Conservation (phyloP, 2,113 vertebrate species). For the Scopus umbretta region DNA sequence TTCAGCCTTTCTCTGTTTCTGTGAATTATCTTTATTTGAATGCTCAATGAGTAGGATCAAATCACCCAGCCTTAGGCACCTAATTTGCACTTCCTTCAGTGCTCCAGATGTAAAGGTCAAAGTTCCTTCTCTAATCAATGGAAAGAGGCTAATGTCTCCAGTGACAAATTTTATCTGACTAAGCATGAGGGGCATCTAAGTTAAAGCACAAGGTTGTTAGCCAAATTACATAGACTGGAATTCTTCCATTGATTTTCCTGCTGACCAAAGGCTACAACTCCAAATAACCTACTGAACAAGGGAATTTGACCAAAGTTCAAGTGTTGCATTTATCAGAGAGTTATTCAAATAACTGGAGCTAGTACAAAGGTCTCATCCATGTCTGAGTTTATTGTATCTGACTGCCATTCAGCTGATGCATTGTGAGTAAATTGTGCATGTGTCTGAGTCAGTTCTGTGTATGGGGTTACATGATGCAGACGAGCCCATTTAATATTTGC, state of each 20-base stretch:
- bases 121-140: neutral
- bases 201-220: neutral
- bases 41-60: neutral
- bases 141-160: neutral
- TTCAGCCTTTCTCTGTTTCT: neutral
- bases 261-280: neutral
- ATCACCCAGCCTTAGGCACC: neutral
- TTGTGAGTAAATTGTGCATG: neutral
- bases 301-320: neutral
- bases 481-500: neutral
- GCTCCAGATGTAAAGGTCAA: neutral
- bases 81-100: neutral
- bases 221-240: neutral
- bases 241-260: slow-evolving; percentile 25
- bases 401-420: neutral
- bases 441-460: neutral
- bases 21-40: neutral
- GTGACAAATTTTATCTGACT: neutral
- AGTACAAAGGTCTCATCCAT: neutral
- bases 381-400: neutral
- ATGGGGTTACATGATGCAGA: neutral
- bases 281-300: neutral
- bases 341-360: neutral
- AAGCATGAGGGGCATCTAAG: neutral
- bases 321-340: neutral